Evolutionary conservation across 2,888 invertebrate species (phyloP), one percentile per base, ranked within the genome.

Genomic region (Scelioninae gen. 1): DNA sequence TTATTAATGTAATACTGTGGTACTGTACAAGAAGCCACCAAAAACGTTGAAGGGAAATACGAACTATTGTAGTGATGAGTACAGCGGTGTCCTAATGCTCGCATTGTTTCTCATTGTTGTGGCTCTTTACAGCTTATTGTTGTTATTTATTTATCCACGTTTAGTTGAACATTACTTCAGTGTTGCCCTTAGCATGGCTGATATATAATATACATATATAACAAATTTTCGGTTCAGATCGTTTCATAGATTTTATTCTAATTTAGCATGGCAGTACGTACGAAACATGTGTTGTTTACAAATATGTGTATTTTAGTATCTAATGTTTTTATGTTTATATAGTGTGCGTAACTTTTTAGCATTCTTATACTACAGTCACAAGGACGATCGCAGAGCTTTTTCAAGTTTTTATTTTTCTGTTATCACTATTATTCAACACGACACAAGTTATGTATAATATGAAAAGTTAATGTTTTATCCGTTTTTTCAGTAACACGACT

Each of bases 81-180:
- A 85, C 86, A 86, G 85, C 87, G 89, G 87, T 88, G 90, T 88
- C 88, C 88, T 87, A 88, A 89, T 92, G 91, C 92, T 92, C 92
- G 92, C 92, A 92, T 92, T 92, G 92, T 92, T 92, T 92, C 92
- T 92, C 92, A 92, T 92, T 92, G 92, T 92, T 92, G 92, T 92
- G 92, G 92, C 92, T 92, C 92, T 92, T 92, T 92, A 91, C 91
- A 90, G 92, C 92, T 92, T 92, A 91, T 91, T 91, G 88, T 90
- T 91, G 88, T 90, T 90, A 85, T 88, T 88, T 85, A 83, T 88
- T 86, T 87, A 85, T 87, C 84, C 86, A 87, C 84, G 82, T 88
- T 88, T 87, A 85, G 84, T 86, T 86, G 49, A 78, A 85, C 72
- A 83, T 89, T 90, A 89, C 85, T 82, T 91, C 90, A 90, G 89